Percentiles rank a stretch among this genome's conserved stretches.
Evolutionary conservation across 2,888 invertebrate genomes (phyloP).

Genomic region (Cloeon dipterum): DNA sequence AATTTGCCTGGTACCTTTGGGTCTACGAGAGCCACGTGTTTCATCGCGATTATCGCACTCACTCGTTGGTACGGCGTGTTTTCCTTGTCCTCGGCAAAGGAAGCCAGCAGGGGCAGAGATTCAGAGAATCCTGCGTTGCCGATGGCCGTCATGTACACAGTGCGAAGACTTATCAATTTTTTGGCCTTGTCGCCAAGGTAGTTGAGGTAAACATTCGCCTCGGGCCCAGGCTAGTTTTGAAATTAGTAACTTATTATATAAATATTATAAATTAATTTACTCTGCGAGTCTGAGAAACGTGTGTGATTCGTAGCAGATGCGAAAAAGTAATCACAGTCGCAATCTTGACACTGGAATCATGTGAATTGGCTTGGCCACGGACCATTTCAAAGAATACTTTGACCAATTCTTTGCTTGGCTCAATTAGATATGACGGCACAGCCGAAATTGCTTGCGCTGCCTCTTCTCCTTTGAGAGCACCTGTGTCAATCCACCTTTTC

Average conservation of each 20-base stretch:
- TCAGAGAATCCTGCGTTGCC: slow-evolving; percentile 16
- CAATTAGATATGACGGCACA: slow-evolving; percentile 13
- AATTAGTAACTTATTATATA: too few species aligned
- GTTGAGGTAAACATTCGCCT: too few species aligned
- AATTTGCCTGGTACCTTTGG: too few species aligned
- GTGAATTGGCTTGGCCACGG: slow-evolving; percentile 9
- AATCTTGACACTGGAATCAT: slow-evolving; percentile 9
- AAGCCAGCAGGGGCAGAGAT: slow-evolving; percentile 11
- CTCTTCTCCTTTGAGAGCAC: slow-evolving; percentile 10
- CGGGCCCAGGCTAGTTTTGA: too few species aligned
- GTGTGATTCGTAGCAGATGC: slow-evolving; percentile 14
- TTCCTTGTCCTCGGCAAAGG: slow-evolving; percentile 1
- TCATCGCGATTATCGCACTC: slow-evolving; percentile 15
- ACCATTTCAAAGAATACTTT: slow-evolving; percentile 12
- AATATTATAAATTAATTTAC: too few species aligned
- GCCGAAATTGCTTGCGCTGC: slow-evolving; percentile 12
- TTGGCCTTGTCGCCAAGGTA: too few species aligned
- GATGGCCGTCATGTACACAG: slow-evolving; percentile 13
- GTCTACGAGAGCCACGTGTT: slow-evolving; percentile 7
- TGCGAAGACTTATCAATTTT: slow-evolving; percentile 9
- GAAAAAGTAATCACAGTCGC: slow-evolving; percentile 13
- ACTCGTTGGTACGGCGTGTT: slow-evolving; percentile 10
- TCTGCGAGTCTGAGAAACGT: too few species aligned
- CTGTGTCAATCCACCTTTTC: slow-evolving; percentile 13
- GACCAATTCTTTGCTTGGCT: slow-evolving; percentile 15